A percentile compares a stretch with the other conserved stretches of the same genome.
Evolutionary conservation across 2,888 invertebrate species (phyloP).

Genomic region (Listrodromus nycthemerus): DNA sequence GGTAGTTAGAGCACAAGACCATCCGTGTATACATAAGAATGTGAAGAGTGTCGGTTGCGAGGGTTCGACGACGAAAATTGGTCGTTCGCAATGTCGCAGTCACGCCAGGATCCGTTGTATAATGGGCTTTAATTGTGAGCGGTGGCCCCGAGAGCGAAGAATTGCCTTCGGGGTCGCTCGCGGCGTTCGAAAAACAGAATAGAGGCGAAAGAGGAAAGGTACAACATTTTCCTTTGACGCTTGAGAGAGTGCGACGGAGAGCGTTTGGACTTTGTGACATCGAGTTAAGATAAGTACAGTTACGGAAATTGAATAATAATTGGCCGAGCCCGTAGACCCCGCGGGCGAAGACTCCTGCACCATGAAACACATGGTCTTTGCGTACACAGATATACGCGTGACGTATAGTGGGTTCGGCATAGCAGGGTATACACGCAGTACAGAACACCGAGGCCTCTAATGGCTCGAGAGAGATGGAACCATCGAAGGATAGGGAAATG

Average conservation of each 20-base stretch:
- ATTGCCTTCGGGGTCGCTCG: conserved; percentile 67
- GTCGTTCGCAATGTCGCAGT: conserved; percentile 72
- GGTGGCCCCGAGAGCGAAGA: conserved; percentile 64
- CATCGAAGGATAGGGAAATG: conserved; percentile 11
- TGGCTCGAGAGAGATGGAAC: conserved; percentile 12
- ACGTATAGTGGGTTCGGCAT: conserved; percentile 5
- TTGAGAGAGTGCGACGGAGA: conserved; percentile 4
- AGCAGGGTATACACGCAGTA: conserved; percentile 9
- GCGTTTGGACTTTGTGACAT: conserved; percentile 77
- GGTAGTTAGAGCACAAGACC: background rate
- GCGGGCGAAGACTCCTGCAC: conserved; percentile 41
- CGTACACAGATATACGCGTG: conserved; percentile 6
- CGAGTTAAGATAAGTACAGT: conserved; percentile 79
- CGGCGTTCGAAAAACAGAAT: conserved; percentile 54
- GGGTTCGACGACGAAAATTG: conserved; percentile 70
- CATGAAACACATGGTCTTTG: conserved; percentile 19
- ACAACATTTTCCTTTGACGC: conserved; percentile 20
- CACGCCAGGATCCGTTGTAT: conserved; percentile 76
- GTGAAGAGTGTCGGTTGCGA: conserved; percentile 79
- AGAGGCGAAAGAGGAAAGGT: conserved; percentile 22
- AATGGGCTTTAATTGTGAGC: conserved; percentile 81
- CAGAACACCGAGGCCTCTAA: conserved; percentile 17
- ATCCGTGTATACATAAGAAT: conserved; percentile 74
- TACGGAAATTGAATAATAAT: conserved; percentile 83
- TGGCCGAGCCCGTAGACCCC: conserved; percentile 71